Evolutionary conservation across 2,888 invertebrate species (phyloP).

Genomic region (Brachypalpus laphriformis): DNA sequence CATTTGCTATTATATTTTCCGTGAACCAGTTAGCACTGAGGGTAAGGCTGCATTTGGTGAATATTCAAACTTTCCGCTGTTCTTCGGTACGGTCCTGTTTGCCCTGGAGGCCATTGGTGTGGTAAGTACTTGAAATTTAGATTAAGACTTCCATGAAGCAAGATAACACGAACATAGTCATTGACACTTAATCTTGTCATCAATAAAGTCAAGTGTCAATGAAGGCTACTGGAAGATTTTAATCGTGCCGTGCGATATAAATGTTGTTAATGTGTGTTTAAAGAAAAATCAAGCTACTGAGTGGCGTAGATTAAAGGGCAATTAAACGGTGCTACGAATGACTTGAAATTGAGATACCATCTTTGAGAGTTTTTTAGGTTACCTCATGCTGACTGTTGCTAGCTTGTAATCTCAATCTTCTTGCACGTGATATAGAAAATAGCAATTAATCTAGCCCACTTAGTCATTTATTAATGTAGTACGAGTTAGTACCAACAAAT

Average conservation of each 20-base stretch:
- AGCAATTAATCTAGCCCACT: neutral
- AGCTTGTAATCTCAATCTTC: neutral
- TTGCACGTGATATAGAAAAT: neutral
- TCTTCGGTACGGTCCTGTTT: constrained; percentile 97
- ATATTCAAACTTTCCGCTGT: constrained; percentile 90
- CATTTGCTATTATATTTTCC: constrained; percentile 93
- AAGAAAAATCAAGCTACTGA: neutral
- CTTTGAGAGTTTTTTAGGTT: neutral
- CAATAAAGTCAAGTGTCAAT: neutral
- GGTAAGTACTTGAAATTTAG: constrained; percentile 85
- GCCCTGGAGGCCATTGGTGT: constrained; percentile 97
- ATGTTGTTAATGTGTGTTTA: neutral
- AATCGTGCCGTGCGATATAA: neutral
- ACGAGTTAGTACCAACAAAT: neutral
- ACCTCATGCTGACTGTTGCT: neutral
- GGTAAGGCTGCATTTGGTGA: constrained; percentile 87
- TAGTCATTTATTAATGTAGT: neutral
- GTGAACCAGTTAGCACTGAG: constrained; percentile 87
- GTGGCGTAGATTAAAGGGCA: constrained; percentile 7
- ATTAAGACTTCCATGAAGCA: neutral
- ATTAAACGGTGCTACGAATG: neutral
- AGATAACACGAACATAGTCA: neutral
- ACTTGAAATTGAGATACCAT: neutral
- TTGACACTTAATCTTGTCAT: neutral
- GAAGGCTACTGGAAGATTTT: neutral